These are phyloP conservation scores for Oscarella lobularis DNA, from an alignment of 37 sponge, comb jelly and placozoan species.

Conservation along the genomic window DNA sequence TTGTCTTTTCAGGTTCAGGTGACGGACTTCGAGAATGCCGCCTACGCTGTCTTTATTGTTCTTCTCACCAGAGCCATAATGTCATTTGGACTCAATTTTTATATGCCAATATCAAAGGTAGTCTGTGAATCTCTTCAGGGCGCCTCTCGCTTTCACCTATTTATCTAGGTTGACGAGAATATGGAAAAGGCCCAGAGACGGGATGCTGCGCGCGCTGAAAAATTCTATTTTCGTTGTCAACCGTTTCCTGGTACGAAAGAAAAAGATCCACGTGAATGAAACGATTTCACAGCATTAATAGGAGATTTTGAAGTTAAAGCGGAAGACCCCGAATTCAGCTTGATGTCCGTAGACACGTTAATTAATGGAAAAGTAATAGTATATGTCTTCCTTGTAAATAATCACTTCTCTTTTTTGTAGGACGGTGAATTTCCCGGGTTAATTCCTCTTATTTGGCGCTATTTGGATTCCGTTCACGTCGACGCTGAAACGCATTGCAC, in stretches of 20 bases:
- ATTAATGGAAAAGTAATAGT: slow-evolving; percentile 76
- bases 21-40: slow-evolving; percentile 98
- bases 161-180: slow-evolving; percentile 62
- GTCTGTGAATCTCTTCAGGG: neutral
- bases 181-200: slow-evolving; percentile 51
- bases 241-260: slow-evolving; percentile 1
- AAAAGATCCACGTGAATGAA: too few relatives aligned
- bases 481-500: slow-evolving; percentile 78
- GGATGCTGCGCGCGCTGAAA: slow-evolving; percentile 53
- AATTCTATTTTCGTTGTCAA: slow-evolving; percentile 64
- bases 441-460: slow-evolving; percentile 66
- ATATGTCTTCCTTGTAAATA: neutral
- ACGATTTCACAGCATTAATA: too few relatives aligned
- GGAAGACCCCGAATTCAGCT: slow-evolving; percentile 41
- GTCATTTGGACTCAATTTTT: slow-evolving; percentile 80
- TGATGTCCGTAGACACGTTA: slow-evolving; percentile 70
- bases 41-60: slow-evolving; percentile 74
- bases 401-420: neutral
- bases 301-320: slow-evolving; percentile 3
- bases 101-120: slow-evolving; percentile 87
- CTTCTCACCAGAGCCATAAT: slow-evolving; percentile 78
- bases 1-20: slow-evolving; percentile 55
- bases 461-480: slow-evolving; percentile 57
- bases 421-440: slow-evolving; percentile 73
- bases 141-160: neutral